phyloP scores from a whole-genome alignment of 2,797 vertebrate genomes.

The Oreochromis mossambicus region DNA sequence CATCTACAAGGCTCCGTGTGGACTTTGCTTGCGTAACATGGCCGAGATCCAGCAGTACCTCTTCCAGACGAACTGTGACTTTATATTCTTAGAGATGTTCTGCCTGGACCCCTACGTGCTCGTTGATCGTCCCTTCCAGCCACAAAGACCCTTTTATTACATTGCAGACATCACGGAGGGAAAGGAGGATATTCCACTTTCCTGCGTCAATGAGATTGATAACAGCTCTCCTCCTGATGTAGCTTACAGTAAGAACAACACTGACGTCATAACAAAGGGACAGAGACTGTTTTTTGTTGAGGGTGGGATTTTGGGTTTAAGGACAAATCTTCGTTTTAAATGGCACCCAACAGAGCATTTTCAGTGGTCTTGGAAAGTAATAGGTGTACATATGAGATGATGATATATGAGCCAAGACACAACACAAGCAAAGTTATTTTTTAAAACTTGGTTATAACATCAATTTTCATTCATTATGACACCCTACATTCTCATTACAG shows the following conservation, averaged over 20 bases:
- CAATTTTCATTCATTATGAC: not conserved
- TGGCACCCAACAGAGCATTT: not conserved
- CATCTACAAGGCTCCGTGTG: conserved; percentile 94
- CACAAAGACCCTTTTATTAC: conserved; percentile 91
- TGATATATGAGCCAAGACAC: not conserved
- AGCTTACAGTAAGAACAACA: conserved; percentile 86
- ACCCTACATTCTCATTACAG: not conserved
- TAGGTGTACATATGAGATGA: not conserved
- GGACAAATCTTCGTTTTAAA: not conserved
- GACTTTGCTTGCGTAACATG: conserved; percentile 94
- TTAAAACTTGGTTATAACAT: not conserved
- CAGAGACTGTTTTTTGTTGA: not conserved
- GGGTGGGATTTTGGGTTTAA: not conserved
- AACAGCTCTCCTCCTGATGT: conserved; percentile 86
- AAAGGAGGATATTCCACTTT: conserved; percentile 90
- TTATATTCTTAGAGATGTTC: conserved; percentile 97
- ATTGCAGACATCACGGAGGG: conserved; percentile 90
- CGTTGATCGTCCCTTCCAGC: conserved; percentile 93
- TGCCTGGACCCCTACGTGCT: conserved; percentile 96
- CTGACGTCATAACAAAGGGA: not conserved
- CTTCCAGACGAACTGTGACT: conserved; percentile 90
- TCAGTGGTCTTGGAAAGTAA: not conserved
- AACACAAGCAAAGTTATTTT: not conserved
- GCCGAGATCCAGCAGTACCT: conserved; percentile 92
- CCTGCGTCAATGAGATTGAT: conserved; percentile 98